A percentile compares a stretch with the other conserved stretches of the same genome.
Evolutionary conservation across 2,113 vertebrate species (phyloP).

Genomic region (Riparia riparia): DNA sequence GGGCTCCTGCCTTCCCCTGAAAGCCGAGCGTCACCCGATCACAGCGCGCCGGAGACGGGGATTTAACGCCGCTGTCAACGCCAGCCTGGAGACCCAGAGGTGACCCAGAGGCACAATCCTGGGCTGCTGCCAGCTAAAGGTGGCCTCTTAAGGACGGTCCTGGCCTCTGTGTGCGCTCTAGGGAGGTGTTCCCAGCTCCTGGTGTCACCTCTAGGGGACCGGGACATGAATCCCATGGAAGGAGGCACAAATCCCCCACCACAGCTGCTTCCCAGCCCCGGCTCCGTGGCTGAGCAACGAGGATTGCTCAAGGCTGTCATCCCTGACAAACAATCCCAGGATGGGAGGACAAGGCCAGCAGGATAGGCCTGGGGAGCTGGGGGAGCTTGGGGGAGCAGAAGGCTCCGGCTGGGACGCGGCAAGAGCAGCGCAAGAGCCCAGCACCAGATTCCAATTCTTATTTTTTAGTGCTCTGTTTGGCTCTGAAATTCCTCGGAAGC

Average conservation of each 20-base stretch:
- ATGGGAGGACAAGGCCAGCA: neutral
- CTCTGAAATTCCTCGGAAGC: conserved; percentile 24
- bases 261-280: neutral
- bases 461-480: neutral
- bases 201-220: neutral
- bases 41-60: neutral
- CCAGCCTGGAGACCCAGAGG: neutral
- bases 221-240: neutral
- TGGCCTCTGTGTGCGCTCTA: neutral
- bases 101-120: neutral
- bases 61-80: neutral
- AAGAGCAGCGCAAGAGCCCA: neutral
- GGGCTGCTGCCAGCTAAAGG: neutral
- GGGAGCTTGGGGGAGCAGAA: neutral
- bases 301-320: neutral
- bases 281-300: neutral
- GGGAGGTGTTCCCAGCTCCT: neutral
- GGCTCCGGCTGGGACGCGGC: neutral
- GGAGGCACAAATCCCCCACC: neutral
- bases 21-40: neutral
- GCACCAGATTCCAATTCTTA: neutral
- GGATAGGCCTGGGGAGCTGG: neutral
- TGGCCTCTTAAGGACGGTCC: neutral
- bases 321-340: neutral
- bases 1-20: neutral